Conservation (phyloP, 2,797 vertebrate genomes). For the Vultur gryphus region DNA sequence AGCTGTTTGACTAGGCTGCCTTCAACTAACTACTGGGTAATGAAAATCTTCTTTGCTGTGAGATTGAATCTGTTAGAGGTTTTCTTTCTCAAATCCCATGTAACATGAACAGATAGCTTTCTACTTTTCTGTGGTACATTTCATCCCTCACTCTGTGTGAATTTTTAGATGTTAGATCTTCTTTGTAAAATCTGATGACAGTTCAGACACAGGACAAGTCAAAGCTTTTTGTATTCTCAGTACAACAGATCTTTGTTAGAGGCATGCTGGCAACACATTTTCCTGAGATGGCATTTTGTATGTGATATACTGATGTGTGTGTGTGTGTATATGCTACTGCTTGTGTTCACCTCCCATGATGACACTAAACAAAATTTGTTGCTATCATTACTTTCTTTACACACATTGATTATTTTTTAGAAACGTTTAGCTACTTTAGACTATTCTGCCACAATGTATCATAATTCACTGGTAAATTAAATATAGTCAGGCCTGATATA, state of each 20-base stretch:
- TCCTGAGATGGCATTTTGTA: background rate
- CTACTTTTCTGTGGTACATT: background rate
- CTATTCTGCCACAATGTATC: background rate
- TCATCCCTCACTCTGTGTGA: background rate
- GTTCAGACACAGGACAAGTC: background rate
- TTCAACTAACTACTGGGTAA: background rate
- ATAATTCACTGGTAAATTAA: background rate
- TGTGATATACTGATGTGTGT: background rate
- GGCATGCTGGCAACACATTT: background rate
- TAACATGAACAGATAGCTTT: background rate
- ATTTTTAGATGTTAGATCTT: background rate
- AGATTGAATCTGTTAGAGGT: background rate
- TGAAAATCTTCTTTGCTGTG: background rate
- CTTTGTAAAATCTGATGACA: background rate
- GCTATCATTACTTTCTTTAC: background rate
- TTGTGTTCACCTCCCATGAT: background rate
- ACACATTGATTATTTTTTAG: background rate
- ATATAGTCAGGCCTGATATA: background rate
- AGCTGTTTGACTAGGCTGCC: background rate
- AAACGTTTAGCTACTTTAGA: background rate
- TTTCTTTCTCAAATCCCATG: background rate
- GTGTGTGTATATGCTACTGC: background rate
- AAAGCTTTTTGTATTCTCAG: background rate
- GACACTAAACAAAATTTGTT: background rate
- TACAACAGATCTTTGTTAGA: background rate